Evolutionary conservation across 2,113 vertebrate species (phyloP), one percentile per base, ranked within the genome.

Genomic region (Litocranius walleri): DNA sequence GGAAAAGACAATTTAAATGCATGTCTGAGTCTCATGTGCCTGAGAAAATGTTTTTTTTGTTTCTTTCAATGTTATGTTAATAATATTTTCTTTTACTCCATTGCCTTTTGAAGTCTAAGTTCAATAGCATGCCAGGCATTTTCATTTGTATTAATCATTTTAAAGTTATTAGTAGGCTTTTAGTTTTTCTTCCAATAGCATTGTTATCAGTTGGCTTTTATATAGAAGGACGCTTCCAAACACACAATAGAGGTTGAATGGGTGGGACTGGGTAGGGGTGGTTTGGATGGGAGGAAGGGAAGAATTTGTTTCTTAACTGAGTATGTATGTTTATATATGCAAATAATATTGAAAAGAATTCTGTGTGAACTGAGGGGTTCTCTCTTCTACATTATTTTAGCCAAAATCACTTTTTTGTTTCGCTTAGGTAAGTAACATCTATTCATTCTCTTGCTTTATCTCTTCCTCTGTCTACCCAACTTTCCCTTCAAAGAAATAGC

Each of bases 21-120:
- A 99, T 99, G 99, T 98, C 93, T 95, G 96, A 98, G 97, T 98
- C 97, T 98, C 98, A 99, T 99, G 98, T 99, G 99, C 98, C 98
- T 99, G 99, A 99, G 98, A 99, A 98, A 98, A 93, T 40, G 96
- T 97, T 96, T 40, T 40, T 97, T 97, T 96, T 97, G 90, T 97
- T 97, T 97, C 95, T 97, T 98, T 96, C 56, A 13, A 74, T 98
- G 98, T 98, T 98, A 90, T 95, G 98, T 95, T 94, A 96, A 91
- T 95, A 98, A 45, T 98, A 83, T 98, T 98, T 98, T 98, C 9
- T 97, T 98, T 98, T 98, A 50, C 90, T 96, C 95, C 98, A 97
- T 98, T 98, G 98, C 98, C 98, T 98, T 98, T 98, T 98, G 91
- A 98, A 98, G 97, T 98, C 98, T 98, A 96, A 99, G 95, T 98